These are phyloP conservation scores for Phylloscopus whistleri DNA, from an alignment of 2,113 vertebrate species.

Conservation along the genomic window DNA sequence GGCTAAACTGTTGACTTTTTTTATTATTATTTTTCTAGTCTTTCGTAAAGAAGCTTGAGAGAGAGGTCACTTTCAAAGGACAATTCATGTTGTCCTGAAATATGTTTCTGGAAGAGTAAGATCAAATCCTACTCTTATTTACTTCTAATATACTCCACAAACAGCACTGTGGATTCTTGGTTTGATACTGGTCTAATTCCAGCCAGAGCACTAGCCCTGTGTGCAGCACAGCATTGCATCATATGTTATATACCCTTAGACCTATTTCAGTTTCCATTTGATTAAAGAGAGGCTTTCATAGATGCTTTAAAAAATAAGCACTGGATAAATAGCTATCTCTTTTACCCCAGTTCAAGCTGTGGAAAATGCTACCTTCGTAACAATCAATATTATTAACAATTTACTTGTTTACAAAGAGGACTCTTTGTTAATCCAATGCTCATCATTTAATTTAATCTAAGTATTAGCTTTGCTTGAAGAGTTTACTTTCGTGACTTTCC, in stretches of 20 bases:
- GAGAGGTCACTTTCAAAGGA: background rate
- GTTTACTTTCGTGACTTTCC: background rate
- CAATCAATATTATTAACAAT: background rate
- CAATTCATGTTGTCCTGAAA: background rate
- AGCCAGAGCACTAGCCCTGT: background rate
- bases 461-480: background rate
- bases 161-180: fast-evolving
- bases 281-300: background rate
- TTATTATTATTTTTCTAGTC: background rate
- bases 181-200: background rate
- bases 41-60: background rate
- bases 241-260: background rate
- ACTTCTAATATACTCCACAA: background rate
- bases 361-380: background rate
- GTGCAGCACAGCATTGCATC: background rate
- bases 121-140: background rate
- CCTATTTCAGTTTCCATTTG: background rate
- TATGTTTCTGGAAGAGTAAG: background rate
- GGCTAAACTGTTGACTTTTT: background rate
- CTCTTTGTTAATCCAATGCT: background rate
- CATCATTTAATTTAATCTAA: background rate
- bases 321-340: background rate
- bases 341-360: background rate
- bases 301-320: background rate
- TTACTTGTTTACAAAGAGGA: background rate